Percentiles rank a stretch among this genome's conserved stretches.
These are phyloP conservation scores for Argyresthia goedartella DNA, from an alignment of 2,888 invertebrate species.

Conservation along the genomic window DNA sequence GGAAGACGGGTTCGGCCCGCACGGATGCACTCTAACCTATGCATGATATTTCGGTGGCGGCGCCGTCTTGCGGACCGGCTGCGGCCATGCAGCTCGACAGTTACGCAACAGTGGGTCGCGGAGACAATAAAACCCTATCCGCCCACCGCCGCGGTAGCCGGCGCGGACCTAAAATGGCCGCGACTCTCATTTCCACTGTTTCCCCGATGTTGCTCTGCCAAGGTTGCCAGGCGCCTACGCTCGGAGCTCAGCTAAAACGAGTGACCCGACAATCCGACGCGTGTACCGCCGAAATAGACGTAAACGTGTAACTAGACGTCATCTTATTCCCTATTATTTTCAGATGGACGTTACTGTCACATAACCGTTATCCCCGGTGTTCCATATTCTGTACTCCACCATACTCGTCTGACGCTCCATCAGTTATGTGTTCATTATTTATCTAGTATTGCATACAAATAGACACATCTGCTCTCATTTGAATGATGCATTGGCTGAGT, in stretches of 20 bases:
- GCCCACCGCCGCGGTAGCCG: conserved; percentile 43
- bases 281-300: conserved; percentile 57
- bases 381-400: too few species aligned
- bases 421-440: conserved; percentile 12
- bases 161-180: conserved; percentile 65
- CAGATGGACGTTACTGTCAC: neutral
- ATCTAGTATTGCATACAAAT: conserved; percentile 17
- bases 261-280: conserved; percentile 27
- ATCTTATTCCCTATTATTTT: neutral
- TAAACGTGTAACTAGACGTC: neutral
- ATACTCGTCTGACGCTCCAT: neutral
- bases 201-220: conserved; percentile 46
- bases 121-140: conserved; percentile 61
- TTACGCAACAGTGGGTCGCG: conserved; percentile 53
- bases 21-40: conserved; percentile 18
- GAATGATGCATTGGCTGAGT: conserved; percentile 26
- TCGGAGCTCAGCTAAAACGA: conserved; percentile 50
- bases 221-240: conserved; percentile 67
- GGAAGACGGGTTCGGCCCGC: conserved; percentile 22
- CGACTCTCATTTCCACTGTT: conserved; percentile 58
- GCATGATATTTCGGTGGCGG: conserved; percentile 48
- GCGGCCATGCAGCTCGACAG: conserved; percentile 26
- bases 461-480: conserved; percentile 26
- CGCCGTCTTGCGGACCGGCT: too few species aligned
- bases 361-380: too few species aligned